phyloP scores from a whole-genome alignment of 2,113 vertebrate species.

The Ailuropoda melanoleuca region DNA sequence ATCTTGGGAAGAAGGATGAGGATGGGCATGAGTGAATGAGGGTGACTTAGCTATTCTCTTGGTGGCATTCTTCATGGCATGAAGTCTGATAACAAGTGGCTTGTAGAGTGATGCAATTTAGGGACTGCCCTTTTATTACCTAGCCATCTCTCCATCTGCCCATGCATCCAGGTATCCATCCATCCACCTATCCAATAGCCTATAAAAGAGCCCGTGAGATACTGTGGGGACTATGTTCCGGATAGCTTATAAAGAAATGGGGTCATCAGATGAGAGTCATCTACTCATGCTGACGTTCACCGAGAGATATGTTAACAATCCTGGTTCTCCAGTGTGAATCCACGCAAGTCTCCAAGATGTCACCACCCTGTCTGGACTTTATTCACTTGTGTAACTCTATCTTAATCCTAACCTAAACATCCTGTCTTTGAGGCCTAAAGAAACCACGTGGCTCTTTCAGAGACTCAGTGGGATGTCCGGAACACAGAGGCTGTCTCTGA shows the following conservation, averaged over 20 bases:
- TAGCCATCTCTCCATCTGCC: not conserved
- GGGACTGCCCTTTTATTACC: not conserved
- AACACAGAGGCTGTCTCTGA: not conserved
- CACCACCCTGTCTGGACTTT: no score
- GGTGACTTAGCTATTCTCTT: not conserved
- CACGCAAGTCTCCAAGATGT: not conserved
- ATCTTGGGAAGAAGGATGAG: conserved; percentile 7
- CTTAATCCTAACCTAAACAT: not conserved
- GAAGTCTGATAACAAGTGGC: conserved; percentile 64
- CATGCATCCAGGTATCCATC: not conserved
- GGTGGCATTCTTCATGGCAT: conserved; percentile 29
- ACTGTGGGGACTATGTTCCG: not conserved
- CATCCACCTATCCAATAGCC: not conserved
- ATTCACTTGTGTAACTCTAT: not conserved
- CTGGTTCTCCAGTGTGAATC: not conserved
- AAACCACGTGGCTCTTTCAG: not conserved
- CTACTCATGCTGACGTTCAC: not conserved
- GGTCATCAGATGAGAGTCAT: not conserved
- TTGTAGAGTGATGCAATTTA: conserved; percentile 65
- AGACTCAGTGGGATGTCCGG: not conserved
- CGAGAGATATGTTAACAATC: not conserved
- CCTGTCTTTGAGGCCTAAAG: not conserved
- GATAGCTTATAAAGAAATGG: not conserved
- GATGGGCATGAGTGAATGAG: not conserved
- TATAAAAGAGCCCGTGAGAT: not conserved